Evolutionary conservation across 2,797 vertebrate genomes (phyloP).

Genomic region (Onychomys leucogaster): DNA sequence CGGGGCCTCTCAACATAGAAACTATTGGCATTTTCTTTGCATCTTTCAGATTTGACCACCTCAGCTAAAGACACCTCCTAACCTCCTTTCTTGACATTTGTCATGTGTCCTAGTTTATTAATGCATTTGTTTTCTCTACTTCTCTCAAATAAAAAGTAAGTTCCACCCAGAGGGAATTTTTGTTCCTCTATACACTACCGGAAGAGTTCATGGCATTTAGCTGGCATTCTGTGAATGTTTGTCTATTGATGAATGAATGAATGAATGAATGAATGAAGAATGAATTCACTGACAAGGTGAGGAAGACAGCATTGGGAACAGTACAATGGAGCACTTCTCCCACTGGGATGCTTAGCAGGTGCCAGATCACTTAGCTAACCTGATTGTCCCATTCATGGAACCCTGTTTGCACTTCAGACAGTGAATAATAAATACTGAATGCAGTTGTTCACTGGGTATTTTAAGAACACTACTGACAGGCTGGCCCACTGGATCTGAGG

Average conservation of each 20-base stretch:
- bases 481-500: not conserved
- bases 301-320: not conserved
- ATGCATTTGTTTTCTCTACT: not conserved
- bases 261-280: not conserved
- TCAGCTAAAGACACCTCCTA: not conserved
- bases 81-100: not conserved
- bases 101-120: not conserved
- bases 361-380: not conserved
- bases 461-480: not conserved
- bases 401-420: not conserved
- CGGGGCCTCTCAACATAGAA: not conserved
- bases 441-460: not conserved
- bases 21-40: not conserved
- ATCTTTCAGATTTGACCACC: not conserved
- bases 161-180: not conserved
- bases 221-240: not conserved
- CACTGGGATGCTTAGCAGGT: not conserved
- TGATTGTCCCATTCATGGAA: not conserved
- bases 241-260: not conserved
- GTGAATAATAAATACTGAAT: not conserved
- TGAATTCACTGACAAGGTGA: not conserved
- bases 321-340: not conserved
- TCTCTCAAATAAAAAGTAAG: constrained; percentile 2
- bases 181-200: not conserved
- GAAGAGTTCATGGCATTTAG: not conserved